Conservation (phyloP, 2,113 vertebrate species). For the Donacobius atricapilla region DNA sequence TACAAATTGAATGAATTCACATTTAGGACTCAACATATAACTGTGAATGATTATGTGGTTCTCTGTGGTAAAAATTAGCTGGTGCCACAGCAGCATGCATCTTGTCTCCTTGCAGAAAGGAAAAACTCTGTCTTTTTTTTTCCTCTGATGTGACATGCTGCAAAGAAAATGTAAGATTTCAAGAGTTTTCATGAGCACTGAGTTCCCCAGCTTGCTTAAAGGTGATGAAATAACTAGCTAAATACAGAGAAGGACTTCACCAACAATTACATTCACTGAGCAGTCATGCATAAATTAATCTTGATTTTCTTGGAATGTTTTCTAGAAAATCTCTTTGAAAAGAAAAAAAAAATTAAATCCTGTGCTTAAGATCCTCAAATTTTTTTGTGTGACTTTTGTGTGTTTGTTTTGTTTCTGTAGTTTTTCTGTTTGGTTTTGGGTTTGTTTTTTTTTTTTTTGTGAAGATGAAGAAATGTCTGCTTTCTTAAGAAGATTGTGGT, state of each 20-base stretch:
- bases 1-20: not conserved
- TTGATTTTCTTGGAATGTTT: not conserved
- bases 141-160: fast-evolving
- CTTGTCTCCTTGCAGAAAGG: not conserved
- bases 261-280: not conserved
- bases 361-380: not conserved
- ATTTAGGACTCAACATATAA: not conserved
- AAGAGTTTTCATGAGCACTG: not conserved
- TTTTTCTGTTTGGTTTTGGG: not conserved
- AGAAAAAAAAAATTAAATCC: not conserved
- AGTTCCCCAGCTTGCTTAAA: not conserved
- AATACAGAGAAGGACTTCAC: not conserved
- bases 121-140: not conserved
- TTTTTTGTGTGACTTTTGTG: not conserved
- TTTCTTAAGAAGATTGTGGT: not conserved
- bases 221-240: not conserved
- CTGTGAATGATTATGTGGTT: not conserved
- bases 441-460: not conserved
- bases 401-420: not conserved
- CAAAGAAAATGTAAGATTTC: not conserved
- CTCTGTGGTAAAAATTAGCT: not conserved
- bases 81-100: not conserved
- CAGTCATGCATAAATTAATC: not conserved
- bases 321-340: not conserved
- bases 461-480: not conserved